Conservation (phyloP, 2,113 vertebrate genomes). For the Myotis brandtii region DNA sequence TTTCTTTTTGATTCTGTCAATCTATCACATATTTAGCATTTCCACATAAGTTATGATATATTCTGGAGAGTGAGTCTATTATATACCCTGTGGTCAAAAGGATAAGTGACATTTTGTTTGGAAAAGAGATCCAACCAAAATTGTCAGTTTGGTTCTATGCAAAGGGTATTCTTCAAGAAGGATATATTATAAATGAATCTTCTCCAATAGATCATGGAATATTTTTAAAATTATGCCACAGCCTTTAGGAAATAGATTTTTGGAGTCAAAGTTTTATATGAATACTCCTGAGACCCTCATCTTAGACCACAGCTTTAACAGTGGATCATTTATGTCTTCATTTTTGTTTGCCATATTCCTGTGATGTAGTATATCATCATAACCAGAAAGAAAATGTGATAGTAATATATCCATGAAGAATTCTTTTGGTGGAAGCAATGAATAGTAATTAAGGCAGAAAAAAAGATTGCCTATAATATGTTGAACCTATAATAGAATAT, state of each 20-base stretch:
- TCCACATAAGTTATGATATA: not conserved
- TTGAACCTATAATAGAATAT: not conserved
- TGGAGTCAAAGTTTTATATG: not conserved
- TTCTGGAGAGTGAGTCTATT: not conserved
- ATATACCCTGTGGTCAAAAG: not conserved
- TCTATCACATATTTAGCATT: not conserved
- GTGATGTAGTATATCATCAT: not conserved
- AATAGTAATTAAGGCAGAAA: not conserved
- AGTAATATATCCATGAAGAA: not conserved
- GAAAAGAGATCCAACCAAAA: not conserved
- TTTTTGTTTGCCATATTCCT: not conserved
- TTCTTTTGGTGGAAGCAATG: constrained; percentile 12
- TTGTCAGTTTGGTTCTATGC: not conserved
- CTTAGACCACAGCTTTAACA: not conserved
- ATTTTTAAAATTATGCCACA: constrained; percentile 19
- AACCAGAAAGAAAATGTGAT: not conserved
- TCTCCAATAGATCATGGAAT: not conserved
- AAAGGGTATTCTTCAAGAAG: not conserved
- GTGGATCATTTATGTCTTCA: not conserved
- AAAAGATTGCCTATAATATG: not conserved
- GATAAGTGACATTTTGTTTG: not conserved
- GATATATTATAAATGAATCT: constrained; percentile 1
- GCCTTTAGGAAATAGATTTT: constrained; percentile 7
- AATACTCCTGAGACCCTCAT: not conserved
- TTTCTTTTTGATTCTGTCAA: not conserved